Conservation (phyloP, 2,113 vertebrate species). For the Cottus gobio region DNA sequence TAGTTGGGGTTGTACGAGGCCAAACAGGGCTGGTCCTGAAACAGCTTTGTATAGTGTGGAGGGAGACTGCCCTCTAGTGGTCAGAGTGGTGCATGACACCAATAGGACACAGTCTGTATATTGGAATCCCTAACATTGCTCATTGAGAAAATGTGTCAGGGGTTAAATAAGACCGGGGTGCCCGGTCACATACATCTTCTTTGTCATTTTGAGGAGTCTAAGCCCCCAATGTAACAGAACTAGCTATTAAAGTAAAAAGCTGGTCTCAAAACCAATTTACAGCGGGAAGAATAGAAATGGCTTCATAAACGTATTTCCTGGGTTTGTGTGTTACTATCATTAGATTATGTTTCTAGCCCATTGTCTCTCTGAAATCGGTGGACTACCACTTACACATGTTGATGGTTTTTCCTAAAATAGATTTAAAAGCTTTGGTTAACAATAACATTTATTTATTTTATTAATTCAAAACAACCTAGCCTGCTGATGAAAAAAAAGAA, state of each 20-base stretch:
- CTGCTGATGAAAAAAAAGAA: not conserved
- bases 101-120: not conserved
- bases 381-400: not conserved
- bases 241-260: too few relatives aligned
- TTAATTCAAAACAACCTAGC: not conserved
- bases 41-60: not conserved
- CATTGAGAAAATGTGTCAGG: not conserved
- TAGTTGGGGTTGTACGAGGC: not conserved
- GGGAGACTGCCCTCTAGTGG: constrained; percentile 19
- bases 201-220: too few relatives aligned
- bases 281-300: too few relatives aligned
- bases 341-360: not conserved
- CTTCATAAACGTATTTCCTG: too few relatives aligned
- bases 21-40: not conserved
- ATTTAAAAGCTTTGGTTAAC: not conserved
- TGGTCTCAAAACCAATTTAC: too few relatives aligned
- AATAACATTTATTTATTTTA: not conserved
- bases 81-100: not conserved
- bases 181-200: too few relatives aligned
- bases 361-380: not conserved
- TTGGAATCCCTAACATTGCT: not conserved
- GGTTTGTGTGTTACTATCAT: not conserved
- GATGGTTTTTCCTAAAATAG: not conserved
- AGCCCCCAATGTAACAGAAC: too few relatives aligned
- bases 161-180: not conserved